phyloP scores from a whole-genome alignment of 1,140 invertebrate genomes.

The Archegozetes longisetosus region DNA sequence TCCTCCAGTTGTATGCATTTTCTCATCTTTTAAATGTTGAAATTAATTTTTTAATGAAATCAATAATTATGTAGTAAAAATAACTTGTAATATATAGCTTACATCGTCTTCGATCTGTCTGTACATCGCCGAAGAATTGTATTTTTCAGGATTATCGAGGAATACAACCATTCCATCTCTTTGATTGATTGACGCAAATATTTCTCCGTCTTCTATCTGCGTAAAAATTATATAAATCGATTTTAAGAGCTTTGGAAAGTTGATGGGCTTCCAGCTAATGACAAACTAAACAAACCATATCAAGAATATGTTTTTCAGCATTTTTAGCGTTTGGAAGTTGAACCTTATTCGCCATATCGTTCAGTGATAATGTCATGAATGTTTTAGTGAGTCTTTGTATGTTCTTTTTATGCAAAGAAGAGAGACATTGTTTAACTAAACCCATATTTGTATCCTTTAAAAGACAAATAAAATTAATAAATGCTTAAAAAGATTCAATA shows the following conservation, averaged over 20 bases:
- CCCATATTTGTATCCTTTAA: constrained; percentile 50
- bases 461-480: background rate
- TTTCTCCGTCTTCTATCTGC: constrained; percentile 91
- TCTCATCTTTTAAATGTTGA: constrained; percentile 45
- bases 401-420: constrained; percentile 83
- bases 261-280: too few species aligned
- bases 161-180: constrained; percentile 97
- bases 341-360: constrained; percentile 80
- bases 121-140: constrained; percentile 70
- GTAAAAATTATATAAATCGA: constrained; percentile 22
- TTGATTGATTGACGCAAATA: constrained; percentile 92
- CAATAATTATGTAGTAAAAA: background rate
- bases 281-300: constrained; percentile 45
- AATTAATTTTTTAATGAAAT: background rate
- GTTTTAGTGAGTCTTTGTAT: constrained; percentile 94
- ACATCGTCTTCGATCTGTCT: constrained; percentile 59
- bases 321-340: constrained; percentile 52
- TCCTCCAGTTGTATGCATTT: constrained; percentile 68
- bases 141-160: constrained; percentile 87
- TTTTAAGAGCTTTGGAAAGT: too few species aligned
- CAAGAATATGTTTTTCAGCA: constrained; percentile 86
- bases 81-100: constrained; percentile 17
- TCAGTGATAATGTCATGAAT: constrained; percentile 81
- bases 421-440: constrained; percentile 52
- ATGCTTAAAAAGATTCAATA: background rate